Conservation (phyloP, 2,888 invertebrate genomes). For the Erebia aethiops region DNA sequence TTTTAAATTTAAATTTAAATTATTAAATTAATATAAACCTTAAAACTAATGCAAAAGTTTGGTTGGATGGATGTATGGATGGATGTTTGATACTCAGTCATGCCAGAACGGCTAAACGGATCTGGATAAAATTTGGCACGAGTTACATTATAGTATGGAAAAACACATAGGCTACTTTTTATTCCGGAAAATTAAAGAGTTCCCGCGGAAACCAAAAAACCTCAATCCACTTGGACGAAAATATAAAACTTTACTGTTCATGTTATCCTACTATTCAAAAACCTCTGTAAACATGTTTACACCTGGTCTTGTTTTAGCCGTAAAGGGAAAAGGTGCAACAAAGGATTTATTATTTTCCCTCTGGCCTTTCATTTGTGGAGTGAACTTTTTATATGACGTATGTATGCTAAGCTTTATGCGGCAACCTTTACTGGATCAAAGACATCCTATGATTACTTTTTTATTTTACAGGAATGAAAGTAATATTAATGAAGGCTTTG, state of each 20-base stretch:
- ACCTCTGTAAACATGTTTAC: constrained; percentile 1
- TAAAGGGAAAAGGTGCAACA: neutral
- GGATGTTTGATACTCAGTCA: too few species aligned
- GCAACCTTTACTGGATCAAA: neutral
- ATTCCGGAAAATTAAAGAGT: too few species aligned
- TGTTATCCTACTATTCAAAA: constrained; percentile 1
- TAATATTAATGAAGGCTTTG: neutral
- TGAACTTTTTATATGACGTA: neutral
- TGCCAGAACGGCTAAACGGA: too few species aligned
- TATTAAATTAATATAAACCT: too few species aligned
- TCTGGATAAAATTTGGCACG: too few species aligned
- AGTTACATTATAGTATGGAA: too few species aligned
- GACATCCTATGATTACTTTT: neutral
- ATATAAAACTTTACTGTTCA: neutral
- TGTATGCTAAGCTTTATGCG: constrained; percentile 6
- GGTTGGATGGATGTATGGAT: too few species aligned
- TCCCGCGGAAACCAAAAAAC: too few species aligned
- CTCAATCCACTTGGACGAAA: too few species aligned
- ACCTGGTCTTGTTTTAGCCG: neutral
- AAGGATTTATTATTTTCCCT: constrained; percentile 5
- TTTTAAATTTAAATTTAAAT: too few species aligned
- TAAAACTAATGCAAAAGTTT: too few species aligned
- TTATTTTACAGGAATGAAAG: neutral
- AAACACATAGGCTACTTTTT: too few species aligned
- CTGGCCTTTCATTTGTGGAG: constrained; percentile 5